Percentiles rank a stretch among this genome's conserved stretches.
Evolutionary conservation across 2,113 vertebrate species (phyloP).

Genomic region (Silurus asotus): DNA sequence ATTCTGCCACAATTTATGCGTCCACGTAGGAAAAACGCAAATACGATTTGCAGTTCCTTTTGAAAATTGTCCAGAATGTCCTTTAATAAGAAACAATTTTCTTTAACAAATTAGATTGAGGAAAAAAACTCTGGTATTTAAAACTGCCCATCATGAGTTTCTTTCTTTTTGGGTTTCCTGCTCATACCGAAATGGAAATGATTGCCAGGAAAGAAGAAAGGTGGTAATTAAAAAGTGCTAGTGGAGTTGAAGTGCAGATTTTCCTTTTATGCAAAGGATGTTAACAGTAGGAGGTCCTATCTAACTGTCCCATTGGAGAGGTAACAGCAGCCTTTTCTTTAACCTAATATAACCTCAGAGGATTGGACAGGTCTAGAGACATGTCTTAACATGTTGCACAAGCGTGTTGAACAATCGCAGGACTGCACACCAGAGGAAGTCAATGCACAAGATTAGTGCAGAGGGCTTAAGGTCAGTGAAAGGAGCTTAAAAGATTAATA

Average conservation of each 20-base stretch:
- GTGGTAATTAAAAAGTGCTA: slow-evolving; percentile 3
- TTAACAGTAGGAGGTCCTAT: slow-evolving; percentile 26
- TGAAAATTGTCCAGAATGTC: too few species aligned
- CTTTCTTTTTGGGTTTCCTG: neutral
- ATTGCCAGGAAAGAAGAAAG: neutral
- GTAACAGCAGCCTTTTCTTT: slow-evolving; percentile 21
- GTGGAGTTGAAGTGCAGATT: neutral
- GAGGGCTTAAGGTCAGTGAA: slow-evolving; percentile 56
- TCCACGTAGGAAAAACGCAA: too few species aligned
- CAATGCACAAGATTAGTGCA: slow-evolving; percentile 50
- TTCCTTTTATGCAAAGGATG: neutral
- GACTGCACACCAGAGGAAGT: slow-evolving; percentile 48
- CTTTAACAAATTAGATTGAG: neutral
- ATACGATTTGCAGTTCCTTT: too few species aligned
- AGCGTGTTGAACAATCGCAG: slow-evolving; percentile 53
- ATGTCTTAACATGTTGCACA: slow-evolving; percentile 50
- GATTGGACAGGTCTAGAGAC: slow-evolving; percentile 35
- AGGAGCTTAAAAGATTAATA: slow-evolving; percentile 63
- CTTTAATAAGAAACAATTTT: neutral
- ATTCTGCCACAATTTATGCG: too few species aligned
- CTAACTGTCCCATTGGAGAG: neutral
- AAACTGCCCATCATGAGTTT: neutral
- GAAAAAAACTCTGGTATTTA: neutral
- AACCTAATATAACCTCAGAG: slow-evolving; percentile 22
- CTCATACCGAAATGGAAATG: slow-evolving; percentile 5